These are phyloP conservation scores for Tauraco erythrolophus DNA, from an alignment of 2,113 vertebrate species.

Conservation along the genomic window DNA sequence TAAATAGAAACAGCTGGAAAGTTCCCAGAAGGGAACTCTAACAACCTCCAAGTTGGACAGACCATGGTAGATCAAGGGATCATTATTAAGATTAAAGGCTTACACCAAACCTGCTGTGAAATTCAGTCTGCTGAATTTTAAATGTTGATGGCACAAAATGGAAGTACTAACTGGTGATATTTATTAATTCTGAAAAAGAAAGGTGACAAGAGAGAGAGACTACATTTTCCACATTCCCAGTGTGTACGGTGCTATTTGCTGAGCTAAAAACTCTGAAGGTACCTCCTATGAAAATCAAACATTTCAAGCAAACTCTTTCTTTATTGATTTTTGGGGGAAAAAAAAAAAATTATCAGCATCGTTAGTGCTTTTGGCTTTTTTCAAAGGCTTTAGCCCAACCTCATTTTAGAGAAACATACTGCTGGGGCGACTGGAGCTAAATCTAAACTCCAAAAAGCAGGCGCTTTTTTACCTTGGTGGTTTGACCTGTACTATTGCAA, in stretches of 20 bases:
- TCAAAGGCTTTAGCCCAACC: background rate
- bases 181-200: slow-evolving; percentile 54
- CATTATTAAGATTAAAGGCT: slow-evolving; percentile 81
- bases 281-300: background rate
- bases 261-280: background rate
- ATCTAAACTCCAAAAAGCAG: background rate
- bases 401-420: background rate
- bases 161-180: slow-evolving; percentile 21
- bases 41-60: slow-evolving; percentile 70
- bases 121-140: slow-evolving; percentile 72
- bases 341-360: background rate
- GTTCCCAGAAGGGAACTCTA: slow-evolving; percentile 73
- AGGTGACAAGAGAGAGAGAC: background rate
- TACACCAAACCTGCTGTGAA: slow-evolving; percentile 71
- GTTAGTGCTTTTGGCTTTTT: background rate
- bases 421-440: background rate
- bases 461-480: background rate
- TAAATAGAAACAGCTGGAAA: slow-evolving; percentile 77
- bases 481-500: background rate
- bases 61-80: slow-evolving; percentile 77
- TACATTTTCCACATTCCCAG: background rate
- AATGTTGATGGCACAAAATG: slow-evolving; percentile 41
- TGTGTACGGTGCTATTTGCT: background rate
- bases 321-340: background rate
- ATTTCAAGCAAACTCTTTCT: background rate